These are phyloP conservation scores for Drosophila funebris DNA, from an alignment of 1,140 invertebrate genomes.

Conservation along the genomic window DNA sequence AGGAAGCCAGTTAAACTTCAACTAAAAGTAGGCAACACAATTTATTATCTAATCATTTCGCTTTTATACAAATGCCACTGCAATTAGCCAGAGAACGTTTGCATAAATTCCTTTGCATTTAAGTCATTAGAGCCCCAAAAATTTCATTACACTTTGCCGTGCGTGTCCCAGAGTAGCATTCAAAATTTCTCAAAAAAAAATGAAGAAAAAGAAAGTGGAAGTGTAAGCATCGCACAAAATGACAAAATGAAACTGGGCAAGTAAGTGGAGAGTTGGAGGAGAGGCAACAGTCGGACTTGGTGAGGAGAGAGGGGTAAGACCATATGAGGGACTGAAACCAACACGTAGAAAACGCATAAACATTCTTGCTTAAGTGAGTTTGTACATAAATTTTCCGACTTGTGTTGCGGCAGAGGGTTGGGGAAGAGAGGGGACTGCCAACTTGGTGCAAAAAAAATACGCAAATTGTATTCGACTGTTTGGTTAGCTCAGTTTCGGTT, in stretches of 20 bases:
- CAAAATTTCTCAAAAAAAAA: constrained; percentile 28
- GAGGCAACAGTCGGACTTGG: background rate
- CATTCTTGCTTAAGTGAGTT: constrained; percentile 81
- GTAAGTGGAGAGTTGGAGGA: constrained; percentile 16
- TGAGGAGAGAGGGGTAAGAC: constrained; percentile 6
- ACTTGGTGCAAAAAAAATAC: constrained; percentile 44
- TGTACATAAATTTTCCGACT: constrained; percentile 77
- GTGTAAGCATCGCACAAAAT: constrained; percentile 21
- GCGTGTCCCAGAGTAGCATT: constrained; percentile 34
- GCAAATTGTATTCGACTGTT: constrained; percentile 48
- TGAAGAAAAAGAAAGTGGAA: background rate
- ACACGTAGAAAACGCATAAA: constrained; percentile 81
- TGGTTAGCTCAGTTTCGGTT: constrained; percentile 25
- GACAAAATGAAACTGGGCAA: constrained; percentile 36
- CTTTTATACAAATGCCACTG: constrained; percentile 61
- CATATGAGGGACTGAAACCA: constrained; percentile 71
- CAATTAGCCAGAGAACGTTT: constrained; percentile 61
- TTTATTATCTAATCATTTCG: constrained; percentile 23
- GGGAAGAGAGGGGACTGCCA: background rate
- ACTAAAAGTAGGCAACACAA: background rate
- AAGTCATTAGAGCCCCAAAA: constrained; percentile 67
- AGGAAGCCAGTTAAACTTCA: background rate
- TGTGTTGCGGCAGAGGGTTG: constrained; percentile 51
- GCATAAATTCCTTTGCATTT: constrained; percentile 73
- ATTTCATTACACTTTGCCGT: constrained; percentile 71